Conservation (phyloP, 2,888 invertebrate genomes). For the Yponomeuta cagnagella region DNA sequence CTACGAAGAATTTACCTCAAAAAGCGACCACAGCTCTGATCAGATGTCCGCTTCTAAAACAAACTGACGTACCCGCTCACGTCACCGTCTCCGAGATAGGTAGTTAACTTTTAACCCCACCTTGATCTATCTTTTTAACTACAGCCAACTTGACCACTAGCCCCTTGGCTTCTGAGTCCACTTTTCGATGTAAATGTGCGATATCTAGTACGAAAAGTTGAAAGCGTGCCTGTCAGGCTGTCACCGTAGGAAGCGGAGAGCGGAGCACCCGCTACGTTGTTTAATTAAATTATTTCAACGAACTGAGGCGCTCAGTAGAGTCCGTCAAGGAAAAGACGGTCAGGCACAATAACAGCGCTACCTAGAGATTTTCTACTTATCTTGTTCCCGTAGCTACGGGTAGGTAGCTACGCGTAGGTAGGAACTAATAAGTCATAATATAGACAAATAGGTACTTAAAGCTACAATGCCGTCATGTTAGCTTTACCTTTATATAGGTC, state of each 20-base stretch:
- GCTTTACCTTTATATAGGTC: too few species aligned
- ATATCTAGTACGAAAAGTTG: slow-evolving; percentile 8
- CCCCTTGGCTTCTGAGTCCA: background rate
- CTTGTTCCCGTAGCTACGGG: too few species aligned
- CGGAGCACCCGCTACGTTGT: slow-evolving; percentile 32
- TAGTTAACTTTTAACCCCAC: slow-evolving; percentile 50
- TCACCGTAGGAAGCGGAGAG: slow-evolving; percentile 38
- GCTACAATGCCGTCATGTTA: too few species aligned
- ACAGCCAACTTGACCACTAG: slow-evolving; percentile 2
- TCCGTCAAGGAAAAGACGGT: background rate
- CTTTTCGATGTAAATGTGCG: background rate
- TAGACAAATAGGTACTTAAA: too few species aligned
- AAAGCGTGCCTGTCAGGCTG: slow-evolving; percentile 33
- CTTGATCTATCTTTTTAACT: slow-evolving; percentile 16
- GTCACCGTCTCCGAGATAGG: background rate
- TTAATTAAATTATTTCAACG: slow-evolving; percentile 53
- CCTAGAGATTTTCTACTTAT: too few species aligned
- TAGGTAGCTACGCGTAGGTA: too few species aligned
- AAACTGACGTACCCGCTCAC: slow-evolving; percentile 4
- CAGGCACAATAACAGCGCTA: background rate
- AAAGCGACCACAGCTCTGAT: background rate
- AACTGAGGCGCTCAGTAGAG: slow-evolving; percentile 28
- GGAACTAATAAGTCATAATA: too few species aligned
- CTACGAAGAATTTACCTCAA: background rate
- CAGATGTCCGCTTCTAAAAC: background rate